phyloP scores from a whole-genome alignment of 2,113 vertebrate genomes.

The Fulmarus glacialis region DNA sequence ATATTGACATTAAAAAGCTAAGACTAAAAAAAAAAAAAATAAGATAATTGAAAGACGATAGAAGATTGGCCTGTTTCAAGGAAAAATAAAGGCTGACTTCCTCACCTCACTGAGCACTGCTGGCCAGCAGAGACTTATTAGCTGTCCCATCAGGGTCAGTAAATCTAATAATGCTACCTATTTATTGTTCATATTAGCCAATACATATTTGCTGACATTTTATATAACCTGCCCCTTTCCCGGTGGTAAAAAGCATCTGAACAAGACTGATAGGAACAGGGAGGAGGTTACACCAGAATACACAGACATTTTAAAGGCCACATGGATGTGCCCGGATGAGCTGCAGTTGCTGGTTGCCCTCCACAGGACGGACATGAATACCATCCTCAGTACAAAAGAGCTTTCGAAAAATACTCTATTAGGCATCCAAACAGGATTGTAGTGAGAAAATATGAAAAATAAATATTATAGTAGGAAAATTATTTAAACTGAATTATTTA shows the following conservation, averaged over 20 bases:
- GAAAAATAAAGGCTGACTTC: not conserved
- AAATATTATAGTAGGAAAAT: not conserved
- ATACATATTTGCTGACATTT: not conserved
- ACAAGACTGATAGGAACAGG: not conserved
- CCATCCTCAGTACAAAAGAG: not conserved
- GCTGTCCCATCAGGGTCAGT: not conserved
- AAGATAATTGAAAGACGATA: not conserved
- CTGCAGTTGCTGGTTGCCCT: not conserved
- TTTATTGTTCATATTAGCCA: not conserved
- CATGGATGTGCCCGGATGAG: rapidly evolving
- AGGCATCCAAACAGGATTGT: not conserved
- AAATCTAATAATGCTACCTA: not conserved
- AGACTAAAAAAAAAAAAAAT: not conserved
- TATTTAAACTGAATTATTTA: not conserved
- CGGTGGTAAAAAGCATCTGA: not conserved
- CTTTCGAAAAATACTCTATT: not conserved
- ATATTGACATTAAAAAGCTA: not conserved
- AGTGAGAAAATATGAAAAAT: not conserved
- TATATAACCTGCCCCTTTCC: not conserved
- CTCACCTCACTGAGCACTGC: not conserved
- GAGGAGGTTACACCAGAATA: not conserved
- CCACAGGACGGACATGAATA: not conserved
- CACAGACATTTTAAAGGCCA: not conserved
- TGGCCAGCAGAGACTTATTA: not conserved
- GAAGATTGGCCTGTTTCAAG: not conserved